Conservation (phyloP, 2,888 invertebrate genomes). For the Phorcus lineatus region DNA sequence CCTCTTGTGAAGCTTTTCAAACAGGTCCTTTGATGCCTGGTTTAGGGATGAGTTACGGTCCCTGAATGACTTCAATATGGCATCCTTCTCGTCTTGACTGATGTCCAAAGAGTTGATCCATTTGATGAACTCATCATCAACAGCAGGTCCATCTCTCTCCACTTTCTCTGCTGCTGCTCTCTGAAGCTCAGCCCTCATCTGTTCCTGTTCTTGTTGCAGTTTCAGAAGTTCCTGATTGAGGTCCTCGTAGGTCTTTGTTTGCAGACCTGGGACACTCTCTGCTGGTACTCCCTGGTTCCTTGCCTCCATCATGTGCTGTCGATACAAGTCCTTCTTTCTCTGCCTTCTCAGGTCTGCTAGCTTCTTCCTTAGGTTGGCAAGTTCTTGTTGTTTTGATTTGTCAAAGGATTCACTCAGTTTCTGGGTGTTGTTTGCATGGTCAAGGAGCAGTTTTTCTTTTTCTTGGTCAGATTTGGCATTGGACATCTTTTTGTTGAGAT, state of each 20-base stretch:
- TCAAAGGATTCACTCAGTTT: slow-evolving; percentile 68
- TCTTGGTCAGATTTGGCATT: slow-evolving; percentile 63
- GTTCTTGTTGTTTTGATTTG: slow-evolving; percentile 68
- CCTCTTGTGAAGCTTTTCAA: slow-evolving; percentile 41
- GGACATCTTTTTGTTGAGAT: slow-evolving; percentile 57
- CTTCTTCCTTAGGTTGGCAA: slow-evolving; percentile 58
- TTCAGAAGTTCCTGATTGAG: slow-evolving; percentile 60
- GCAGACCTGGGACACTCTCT: slow-evolving; percentile 63
- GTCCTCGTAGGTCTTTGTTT: slow-evolving; percentile 41
- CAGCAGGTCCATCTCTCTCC: background rate
- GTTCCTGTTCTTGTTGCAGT: slow-evolving; percentile 65
- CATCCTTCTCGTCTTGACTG: slow-evolving; percentile 40
- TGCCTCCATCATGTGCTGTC: slow-evolving; percentile 66
- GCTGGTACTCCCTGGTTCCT: slow-evolving; percentile 60
- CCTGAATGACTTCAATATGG: slow-evolving; percentile 50
- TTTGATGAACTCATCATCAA: slow-evolving; percentile 24
- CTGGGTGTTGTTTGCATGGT: slow-evolving; percentile 65
- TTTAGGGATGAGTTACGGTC: slow-evolving; percentile 37
- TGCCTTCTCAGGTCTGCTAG: slow-evolving; percentile 64
- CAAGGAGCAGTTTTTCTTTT: slow-evolving; percentile 64
- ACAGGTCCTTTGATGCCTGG: slow-evolving; percentile 42
- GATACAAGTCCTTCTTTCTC: slow-evolving; percentile 68
- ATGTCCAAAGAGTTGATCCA: slow-evolving; percentile 29
- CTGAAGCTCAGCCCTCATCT: slow-evolving; percentile 61
- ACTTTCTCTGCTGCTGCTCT: slow-evolving; percentile 27